Evolutionary conservation across 2,888 invertebrate species (phyloP).

Genomic region (Plebejus anna): DNA sequence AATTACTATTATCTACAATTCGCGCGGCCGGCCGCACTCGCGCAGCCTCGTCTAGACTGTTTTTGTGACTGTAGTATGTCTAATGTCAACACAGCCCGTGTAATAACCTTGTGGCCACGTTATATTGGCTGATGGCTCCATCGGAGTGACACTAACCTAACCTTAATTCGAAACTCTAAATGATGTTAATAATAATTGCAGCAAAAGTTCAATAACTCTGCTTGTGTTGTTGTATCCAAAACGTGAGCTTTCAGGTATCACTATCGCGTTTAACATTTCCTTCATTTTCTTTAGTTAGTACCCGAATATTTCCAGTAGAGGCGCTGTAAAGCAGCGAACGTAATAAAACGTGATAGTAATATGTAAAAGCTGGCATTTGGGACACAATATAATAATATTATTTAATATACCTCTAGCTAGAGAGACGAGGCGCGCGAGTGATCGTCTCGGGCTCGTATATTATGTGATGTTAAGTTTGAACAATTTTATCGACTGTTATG

Average conservation of each 20-base stretch:
- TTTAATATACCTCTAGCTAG: not conserved
- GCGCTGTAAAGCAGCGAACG: not conserved
- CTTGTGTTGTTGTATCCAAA: not conserved
- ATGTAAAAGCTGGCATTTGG: not conserved
- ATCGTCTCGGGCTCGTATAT: not conserved
- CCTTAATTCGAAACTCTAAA: not conserved
- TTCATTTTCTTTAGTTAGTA: not conserved
- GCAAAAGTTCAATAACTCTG: not conserved
- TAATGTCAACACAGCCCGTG: too few species aligned
- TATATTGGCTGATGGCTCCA: not conserved
- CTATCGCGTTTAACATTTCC: not conserved
- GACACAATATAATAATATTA: not conserved
- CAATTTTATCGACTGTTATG: slow-evolving; percentile 60
- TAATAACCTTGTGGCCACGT: not conserved
- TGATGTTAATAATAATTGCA: not conserved
- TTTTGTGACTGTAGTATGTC: too few species aligned
- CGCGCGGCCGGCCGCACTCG: not conserved
- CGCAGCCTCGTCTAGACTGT: not conserved
- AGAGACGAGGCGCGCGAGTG: slow-evolving; percentile 1
- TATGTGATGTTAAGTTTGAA: slow-evolving; percentile 58
- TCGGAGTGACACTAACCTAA: not conserved
- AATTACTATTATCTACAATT: not conserved
- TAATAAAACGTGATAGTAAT: not conserved
- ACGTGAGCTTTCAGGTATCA: not conserved
- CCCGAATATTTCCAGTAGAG: not conserved